Evolutionary conservation across 1,140 invertebrate species (phyloP), one percentile per base, ranked within the genome.

Genomic region (Zaprionus nigranus): DNA sequence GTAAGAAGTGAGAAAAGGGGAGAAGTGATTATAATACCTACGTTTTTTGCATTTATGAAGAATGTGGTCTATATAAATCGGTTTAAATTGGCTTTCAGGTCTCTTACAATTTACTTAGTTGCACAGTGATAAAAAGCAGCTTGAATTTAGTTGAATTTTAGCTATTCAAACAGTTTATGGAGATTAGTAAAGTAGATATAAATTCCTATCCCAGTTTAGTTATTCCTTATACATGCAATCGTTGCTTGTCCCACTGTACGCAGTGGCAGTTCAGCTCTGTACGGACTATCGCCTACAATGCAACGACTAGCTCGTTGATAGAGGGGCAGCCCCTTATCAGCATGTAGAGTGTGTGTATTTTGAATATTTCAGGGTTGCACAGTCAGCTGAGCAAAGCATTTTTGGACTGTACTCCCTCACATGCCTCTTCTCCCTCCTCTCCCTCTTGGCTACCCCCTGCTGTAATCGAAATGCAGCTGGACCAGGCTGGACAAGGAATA

Each of bases 401-500:
- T 65, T 57, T 54, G 26, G 40, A n/a, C 30, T 3, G 3, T 11
- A n/a, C 40, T 20, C 28, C 51, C 34, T 43, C 46, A n/a, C n/a
- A n/a, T n/a, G n/a, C n/a, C n/a, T n/a, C n/a, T n/a, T 11, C 40
- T 20, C 28, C 51, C 34, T 43, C 46, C 62, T 53, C 75, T 20
- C 1, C n/a, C 1, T 9, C 2, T 28, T 1, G 7, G 7, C 28
- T 30, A 30, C 28, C 28, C 2, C 5, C 6, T 13, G 28, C 60
- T 60, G 84, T 84, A 75, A 83, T 83, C 84, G 80, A 88, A 83
- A 87, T 79, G 59, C 70, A 69, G 17, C 40, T 46, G 49, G 7
- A 34, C 17, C 17, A 58, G 15, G 24, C 49, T 43, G 60, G 24
- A 9, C 3, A 1, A 56, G 36, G 17, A 2, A 20, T 5, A 46